Conservation (phyloP, 2,113 vertebrate genomes). For the Otis tarda region DNA sequence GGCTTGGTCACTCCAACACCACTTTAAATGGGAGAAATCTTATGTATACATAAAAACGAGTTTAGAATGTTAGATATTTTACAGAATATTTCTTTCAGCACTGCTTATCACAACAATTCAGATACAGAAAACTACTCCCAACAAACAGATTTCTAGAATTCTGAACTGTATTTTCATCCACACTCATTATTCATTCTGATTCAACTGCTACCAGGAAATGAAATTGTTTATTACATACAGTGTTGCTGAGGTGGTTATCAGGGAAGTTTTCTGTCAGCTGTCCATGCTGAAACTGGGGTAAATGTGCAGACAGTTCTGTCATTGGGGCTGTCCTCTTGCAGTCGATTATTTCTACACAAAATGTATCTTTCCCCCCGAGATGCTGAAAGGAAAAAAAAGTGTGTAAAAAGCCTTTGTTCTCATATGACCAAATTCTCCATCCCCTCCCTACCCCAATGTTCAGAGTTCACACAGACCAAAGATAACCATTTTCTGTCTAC, state of each 20-base stretch:
- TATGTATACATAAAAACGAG: not conserved
- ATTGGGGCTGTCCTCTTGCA: constrained; percentile 71
- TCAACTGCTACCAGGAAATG: not conserved
- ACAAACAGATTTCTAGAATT: not conserved
- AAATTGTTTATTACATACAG: constrained; percentile 65
- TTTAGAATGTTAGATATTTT: not conserved
- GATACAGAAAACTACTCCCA: not conserved
- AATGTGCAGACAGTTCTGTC: constrained; percentile 81
- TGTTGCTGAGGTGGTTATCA: constrained; percentile 77
- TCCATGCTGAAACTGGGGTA: constrained; percentile 82
- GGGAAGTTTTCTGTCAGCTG: constrained; percentile 79
- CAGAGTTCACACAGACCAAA: not conserved
- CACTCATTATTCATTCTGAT: not conserved
- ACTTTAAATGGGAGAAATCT: not conserved
- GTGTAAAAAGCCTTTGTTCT: constrained; percentile 9
- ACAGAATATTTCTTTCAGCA: not conserved
- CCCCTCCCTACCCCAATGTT: not conserved
- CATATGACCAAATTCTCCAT: not conserved
- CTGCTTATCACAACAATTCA: not conserved
- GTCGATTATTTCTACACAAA: constrained; percentile 50
- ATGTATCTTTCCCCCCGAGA: constrained; percentile 4
- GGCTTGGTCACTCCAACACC: not conserved
- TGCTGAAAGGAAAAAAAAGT: constrained; percentile 69
- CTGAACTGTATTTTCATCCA: not conserved
- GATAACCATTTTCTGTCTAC: not conserved